A percentile compares a stretch with the other conserved stretches of the same genome.
Conservation (phyloP, 2,888 invertebrate species). For the Lysandra bellargus region DNA sequence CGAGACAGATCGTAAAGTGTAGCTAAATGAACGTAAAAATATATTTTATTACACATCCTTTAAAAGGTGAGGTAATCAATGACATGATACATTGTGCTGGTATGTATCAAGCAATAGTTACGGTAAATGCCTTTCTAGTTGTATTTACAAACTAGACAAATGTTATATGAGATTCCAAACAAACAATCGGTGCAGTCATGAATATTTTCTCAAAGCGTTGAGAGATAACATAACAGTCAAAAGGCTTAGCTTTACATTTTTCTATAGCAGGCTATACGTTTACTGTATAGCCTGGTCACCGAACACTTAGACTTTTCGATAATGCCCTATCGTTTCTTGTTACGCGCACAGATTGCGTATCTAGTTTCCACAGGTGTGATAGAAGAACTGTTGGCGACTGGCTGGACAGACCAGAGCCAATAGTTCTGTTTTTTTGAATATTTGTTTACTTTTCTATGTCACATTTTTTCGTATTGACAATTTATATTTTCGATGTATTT, state of each 20-base stretch:
- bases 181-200: slow-evolving; percentile 43
- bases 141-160: background rate
- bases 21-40: no score
- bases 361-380: background rate
- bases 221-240: slow-evolving; percentile 47
- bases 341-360: background rate
- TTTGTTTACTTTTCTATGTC: no score
- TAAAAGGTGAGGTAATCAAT: background rate
- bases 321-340: background rate
- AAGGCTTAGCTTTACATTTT: background rate
- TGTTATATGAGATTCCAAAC: slow-evolving; percentile 35
- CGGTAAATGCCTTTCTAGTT: background rate
- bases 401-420: no score
- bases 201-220: slow-evolving; percentile 47
- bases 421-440: no score
- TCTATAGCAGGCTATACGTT: background rate
- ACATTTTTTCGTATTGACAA: no score
- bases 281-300: background rate
- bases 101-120: background rate
- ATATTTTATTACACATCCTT: no score
- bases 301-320: background rate
- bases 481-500: no score
- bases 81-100: background rate
- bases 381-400: background rate
- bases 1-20: no score